These are phyloP conservation scores for Camarhynchus parvulus DNA, from an alignment of 2,113 vertebrate genomes.

Conservation along the genomic window DNA sequence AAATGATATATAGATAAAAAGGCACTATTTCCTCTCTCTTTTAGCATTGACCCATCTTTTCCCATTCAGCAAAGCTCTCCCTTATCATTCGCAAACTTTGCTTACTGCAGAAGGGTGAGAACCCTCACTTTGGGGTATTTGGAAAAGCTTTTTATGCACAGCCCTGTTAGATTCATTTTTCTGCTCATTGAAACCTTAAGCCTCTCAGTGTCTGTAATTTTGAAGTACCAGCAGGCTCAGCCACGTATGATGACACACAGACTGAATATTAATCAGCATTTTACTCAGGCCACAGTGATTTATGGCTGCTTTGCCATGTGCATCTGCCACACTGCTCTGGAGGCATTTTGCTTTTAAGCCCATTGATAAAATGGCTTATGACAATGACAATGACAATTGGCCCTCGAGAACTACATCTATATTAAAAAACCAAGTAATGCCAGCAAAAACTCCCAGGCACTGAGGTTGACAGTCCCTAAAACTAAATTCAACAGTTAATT, in stretches of 20 bases:
- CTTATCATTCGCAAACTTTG: not conserved
- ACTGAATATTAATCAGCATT: conserved; percentile 1
- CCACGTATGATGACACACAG: not conserved
- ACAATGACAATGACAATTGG: not conserved
- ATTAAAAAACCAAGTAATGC: not conserved
- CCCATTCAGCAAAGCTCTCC: not conserved
- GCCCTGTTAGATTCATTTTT: not conserved
- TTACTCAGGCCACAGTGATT: not conserved
- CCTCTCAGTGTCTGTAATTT: not conserved
- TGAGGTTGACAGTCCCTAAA: not conserved
- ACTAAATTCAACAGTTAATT: not conserved
- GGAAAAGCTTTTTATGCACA: not conserved
- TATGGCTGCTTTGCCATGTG: not conserved
- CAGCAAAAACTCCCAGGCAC: not conserved
- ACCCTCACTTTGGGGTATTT: not conserved
- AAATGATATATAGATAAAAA: not conserved
- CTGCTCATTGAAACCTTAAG: not conserved
- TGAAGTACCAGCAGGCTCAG: not conserved
- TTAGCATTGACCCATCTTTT: not conserved
- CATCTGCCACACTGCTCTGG: not conserved
- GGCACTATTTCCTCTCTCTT: not conserved
- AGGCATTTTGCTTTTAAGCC: not conserved
- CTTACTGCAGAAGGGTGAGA: not conserved
- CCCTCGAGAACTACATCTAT: not conserved
- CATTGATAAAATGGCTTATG: not conserved